Evolutionary conservation across 2,113 vertebrate species (phyloP).

Genomic region (Seriola aureovittata): DNA sequence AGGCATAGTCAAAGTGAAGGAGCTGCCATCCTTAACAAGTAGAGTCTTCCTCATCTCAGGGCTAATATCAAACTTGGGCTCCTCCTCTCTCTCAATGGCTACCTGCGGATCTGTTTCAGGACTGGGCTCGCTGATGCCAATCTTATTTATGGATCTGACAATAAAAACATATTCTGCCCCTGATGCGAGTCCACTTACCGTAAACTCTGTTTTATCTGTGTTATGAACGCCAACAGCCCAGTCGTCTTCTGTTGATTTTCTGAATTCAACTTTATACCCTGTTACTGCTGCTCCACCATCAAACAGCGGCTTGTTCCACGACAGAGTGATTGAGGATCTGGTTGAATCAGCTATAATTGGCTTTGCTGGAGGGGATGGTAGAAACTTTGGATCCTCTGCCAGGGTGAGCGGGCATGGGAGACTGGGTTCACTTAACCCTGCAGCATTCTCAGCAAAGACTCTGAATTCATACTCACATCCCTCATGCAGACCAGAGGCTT

Average conservation of each 20-base stretch:
- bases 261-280: constrained; percentile 94
- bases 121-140: constrained; percentile 94
- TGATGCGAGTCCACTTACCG: constrained; percentile 88
- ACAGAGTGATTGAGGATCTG: constrained; percentile 89
- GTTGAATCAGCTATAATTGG: constrained; percentile 91
- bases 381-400: constrained; percentile 95
- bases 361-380: constrained; percentile 93
- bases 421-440: constrained; percentile 95
- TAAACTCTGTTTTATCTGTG: constrained; percentile 92
- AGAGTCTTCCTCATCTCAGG: constrained; percentile 96
- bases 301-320: constrained; percentile 96
- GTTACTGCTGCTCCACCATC: constrained; percentile 95
- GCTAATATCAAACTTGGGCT: constrained; percentile 93
- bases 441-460: constrained; percentile 97
- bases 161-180: constrained; percentile 92
- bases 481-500: constrained; percentile 92
- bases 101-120: constrained; percentile 90
- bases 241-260: constrained; percentile 89
- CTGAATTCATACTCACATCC: constrained; percentile 97
- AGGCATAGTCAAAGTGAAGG: constrained; percentile 94
- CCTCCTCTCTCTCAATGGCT: constrained; percentile 95
- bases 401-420: constrained; percentile 87
- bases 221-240: constrained; percentile 91
- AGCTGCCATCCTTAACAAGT: constrained; percentile 91
- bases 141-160: constrained; percentile 94